Evolutionary conservation across 2,888 invertebrate genomes (phyloP).

Genomic region (Apodemia mormo): DNA sequence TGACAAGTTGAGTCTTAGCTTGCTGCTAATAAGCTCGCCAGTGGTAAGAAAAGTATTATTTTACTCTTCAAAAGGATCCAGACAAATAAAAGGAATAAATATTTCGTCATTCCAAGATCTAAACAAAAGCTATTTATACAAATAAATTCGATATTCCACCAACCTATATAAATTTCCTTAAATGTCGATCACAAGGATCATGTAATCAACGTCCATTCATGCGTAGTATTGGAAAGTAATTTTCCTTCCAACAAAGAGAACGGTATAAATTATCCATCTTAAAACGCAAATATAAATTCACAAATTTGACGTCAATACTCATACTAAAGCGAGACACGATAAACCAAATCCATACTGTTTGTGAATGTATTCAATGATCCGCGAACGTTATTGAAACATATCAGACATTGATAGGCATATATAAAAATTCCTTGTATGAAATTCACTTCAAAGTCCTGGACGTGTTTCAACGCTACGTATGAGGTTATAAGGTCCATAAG

Average conservation of each 20-base stretch:
- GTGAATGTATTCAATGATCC: constrained; percentile 20
- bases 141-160: background rate
- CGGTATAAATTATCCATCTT: constrained; percentile 20
- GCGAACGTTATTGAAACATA: constrained; percentile 22
- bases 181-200: constrained; percentile 19
- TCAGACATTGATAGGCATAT: constrained; percentile 29
- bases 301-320: constrained; percentile 15
- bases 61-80: background rate
- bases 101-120: background rate
- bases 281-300: constrained; percentile 23
- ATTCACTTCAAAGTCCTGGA: constrained; percentile 8
- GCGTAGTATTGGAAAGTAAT: constrained; percentile 26
- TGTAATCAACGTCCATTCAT: constrained; percentile 10
- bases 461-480: constrained; percentile 22
- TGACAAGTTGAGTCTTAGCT: too few relatives aligned
- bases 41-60: background rate
- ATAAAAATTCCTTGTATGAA: constrained; percentile 27
- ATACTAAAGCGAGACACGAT: constrained; percentile 18
- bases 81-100: background rate
- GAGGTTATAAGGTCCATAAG: constrained; percentile 26
- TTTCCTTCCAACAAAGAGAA: constrained; percentile 21
- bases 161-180: constrained; percentile 1
- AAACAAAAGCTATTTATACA: background rate
- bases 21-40: too few relatives aligned
- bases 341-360: constrained; percentile 11